Evolutionary conservation across 2,113 vertebrate genomes (phyloP).

Genomic region (Phainopepla nitens): DNA sequence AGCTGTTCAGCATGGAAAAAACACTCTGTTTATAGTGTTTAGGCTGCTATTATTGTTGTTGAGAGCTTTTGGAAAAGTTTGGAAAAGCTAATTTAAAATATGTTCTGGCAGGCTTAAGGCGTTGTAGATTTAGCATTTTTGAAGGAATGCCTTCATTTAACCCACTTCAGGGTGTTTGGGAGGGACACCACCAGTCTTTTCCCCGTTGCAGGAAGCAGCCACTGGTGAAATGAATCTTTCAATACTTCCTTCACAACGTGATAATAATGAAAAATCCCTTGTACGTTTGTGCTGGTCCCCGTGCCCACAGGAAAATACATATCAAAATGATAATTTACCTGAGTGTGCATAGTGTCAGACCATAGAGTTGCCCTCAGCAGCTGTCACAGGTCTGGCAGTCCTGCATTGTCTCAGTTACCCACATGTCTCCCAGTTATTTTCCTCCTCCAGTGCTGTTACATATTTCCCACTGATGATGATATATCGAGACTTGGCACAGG

Average conservation of each 20-base stretch:
- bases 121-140: background rate
- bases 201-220: background rate
- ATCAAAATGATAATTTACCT: background rate
- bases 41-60: background rate
- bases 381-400: background rate
- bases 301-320: background rate
- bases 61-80: background rate
- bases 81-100: background rate
- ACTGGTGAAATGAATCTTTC: background rate
- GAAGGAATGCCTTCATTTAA: background rate
- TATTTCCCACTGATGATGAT: background rate
- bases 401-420: background rate
- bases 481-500: accelerated
- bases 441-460: accelerated
- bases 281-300: background rate
- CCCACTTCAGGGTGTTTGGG: background rate
- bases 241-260: background rate
- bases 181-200: background rate
- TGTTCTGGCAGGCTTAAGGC: background rate
- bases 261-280: background rate
- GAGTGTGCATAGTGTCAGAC: background rate
- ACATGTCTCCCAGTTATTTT: background rate
- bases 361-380: accelerated
- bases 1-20: background rate
- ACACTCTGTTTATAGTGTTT: background rate